Conservation (phyloP, 2,888 invertebrate genomes). For the Crepidodera aurea region DNA sequence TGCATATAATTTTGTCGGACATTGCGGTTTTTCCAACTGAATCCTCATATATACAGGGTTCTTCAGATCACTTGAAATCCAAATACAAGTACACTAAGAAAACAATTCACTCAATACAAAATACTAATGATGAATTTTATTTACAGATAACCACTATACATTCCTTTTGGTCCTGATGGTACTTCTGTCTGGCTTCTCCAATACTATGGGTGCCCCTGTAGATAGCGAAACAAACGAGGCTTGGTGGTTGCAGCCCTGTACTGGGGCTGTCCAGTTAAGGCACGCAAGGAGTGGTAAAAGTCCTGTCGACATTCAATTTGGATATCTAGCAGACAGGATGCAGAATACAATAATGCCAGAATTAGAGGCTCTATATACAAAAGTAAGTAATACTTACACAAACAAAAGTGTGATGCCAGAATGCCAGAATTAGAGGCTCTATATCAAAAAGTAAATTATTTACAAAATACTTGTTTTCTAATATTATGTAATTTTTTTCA, state of each 20-base stretch:
- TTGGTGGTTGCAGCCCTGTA: conserved; percentile 50
- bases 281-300: conserved; percentile 48
- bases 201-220: conserved; percentile 38
- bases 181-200: conserved; percentile 35
- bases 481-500: neutral
- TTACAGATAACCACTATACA: conserved; percentile 42
- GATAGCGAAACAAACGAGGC: conserved; percentile 15
- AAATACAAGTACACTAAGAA: too few relatives aligned
- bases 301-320: conserved; percentile 44
- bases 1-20: too few relatives aligned
- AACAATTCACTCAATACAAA: neutral
- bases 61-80: too few relatives aligned
- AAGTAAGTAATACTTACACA: conserved; percentile 39
- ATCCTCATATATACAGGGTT: too few relatives aligned
- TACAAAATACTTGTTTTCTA: too few relatives aligned
- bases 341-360: conserved; percentile 37
- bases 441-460: too few relatives aligned
- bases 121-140: conserved; percentile 13
- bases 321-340: conserved; percentile 40
- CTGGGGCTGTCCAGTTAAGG: conserved; percentile 36
- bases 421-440: too few relatives aligned
- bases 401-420: too few relatives aligned
- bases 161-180: conserved; percentile 34
- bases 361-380: conserved; percentile 38
- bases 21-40: too few relatives aligned